Evolutionary conservation across 2,113 vertebrate genomes (phyloP).

Genomic region (Saiga tatarica): DNA sequence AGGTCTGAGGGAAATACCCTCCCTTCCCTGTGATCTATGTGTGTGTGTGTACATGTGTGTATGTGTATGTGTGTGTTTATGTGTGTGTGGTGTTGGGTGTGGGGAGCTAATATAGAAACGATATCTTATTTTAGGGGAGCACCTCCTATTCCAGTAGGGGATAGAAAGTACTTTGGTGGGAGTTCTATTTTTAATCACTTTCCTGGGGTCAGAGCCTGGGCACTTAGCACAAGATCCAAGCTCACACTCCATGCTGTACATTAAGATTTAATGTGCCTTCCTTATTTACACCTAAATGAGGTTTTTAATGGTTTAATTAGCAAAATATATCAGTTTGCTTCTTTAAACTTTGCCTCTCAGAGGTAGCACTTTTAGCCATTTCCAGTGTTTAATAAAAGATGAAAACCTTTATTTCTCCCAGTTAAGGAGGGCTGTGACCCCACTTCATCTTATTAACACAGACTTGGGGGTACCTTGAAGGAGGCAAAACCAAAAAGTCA

Average conservation of each 20-base stretch:
- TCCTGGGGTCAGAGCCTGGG: slow-evolving; percentile 39
- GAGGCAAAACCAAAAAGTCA: slow-evolving; percentile 17
- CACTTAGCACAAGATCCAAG: neutral
- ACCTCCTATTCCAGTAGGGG: neutral
- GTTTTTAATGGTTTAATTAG: slow-evolving; percentile 82
- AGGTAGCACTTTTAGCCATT: slow-evolving; percentile 72
- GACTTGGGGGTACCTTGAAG: neutral
- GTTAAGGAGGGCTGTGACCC: neutral
- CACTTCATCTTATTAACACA: neutral
- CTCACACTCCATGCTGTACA: slow-evolving; percentile 46
- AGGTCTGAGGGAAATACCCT: neutral
- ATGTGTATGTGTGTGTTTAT: neutral
- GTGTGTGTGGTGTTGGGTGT: neutral
- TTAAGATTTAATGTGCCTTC: slow-evolving; percentile 80
- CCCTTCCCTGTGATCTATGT: neutral
- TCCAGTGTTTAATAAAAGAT: slow-evolving; percentile 80
- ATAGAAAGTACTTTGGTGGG: slow-evolving; percentile 25
- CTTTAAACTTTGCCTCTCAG: slow-evolving; percentile 69
- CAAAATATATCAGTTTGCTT: slow-evolving; percentile 78
- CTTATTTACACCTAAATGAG: slow-evolving; percentile 85
- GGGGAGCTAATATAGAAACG: fast-evolving
- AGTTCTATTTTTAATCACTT: slow-evolving; percentile 74
- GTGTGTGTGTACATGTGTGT: too few species aligned
- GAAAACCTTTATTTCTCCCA: slow-evolving; percentile 69
- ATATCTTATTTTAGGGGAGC: neutral